Percentiles rank a stretch among this genome's conserved stretches.
phyloP scores from a whole-genome alignment of 37 sponge, comb jelly and placozoan genomes.

The Bolinopsis microptera region DNA sequence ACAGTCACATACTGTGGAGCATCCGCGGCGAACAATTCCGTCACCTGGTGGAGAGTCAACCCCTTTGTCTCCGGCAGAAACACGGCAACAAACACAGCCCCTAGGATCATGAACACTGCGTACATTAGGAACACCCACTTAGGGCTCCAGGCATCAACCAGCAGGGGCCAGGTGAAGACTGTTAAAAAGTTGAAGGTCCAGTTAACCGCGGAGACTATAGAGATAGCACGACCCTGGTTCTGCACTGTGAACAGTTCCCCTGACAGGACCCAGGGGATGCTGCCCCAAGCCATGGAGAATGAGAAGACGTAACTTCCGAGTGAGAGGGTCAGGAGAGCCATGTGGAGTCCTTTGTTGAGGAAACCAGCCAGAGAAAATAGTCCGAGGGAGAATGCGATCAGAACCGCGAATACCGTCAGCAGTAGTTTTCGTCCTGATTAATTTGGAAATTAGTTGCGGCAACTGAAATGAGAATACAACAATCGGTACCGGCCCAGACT shows the following conservation, averaged over 20 bases:
- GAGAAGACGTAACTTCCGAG: constrained; percentile 46
- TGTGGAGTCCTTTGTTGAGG: background rate
- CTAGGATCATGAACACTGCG: background rate
- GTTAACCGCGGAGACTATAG: constrained; percentile 12
- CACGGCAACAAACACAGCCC: background rate
- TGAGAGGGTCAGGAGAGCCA: constrained; percentile 13
- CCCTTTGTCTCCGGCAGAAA: constrained; percentile 26
- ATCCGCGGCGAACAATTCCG: background rate
- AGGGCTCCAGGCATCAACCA: background rate
- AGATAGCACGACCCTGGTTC: constrained; percentile 6
- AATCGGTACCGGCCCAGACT: too few species aligned
- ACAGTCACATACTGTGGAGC: background rate
- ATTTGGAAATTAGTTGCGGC: background rate
- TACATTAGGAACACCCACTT: background rate
- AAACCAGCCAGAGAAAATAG: background rate
- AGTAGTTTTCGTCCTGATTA: constrained; percentile 5
- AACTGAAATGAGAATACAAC: too few species aligned
- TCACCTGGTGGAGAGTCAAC: background rate
- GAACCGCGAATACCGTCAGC: background rate
- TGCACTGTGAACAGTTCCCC: constrained; percentile 31
- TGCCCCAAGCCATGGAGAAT: constrained; percentile 59
- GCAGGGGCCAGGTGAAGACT: constrained; percentile 4
- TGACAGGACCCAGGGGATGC: constrained; percentile 49
- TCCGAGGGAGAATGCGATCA: background rate
- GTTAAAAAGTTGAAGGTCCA: constrained; percentile 42